Evolutionary conservation across 2,797 vertebrate species (phyloP).

Genomic region (Tenualosa thibaudeaui): DNA sequence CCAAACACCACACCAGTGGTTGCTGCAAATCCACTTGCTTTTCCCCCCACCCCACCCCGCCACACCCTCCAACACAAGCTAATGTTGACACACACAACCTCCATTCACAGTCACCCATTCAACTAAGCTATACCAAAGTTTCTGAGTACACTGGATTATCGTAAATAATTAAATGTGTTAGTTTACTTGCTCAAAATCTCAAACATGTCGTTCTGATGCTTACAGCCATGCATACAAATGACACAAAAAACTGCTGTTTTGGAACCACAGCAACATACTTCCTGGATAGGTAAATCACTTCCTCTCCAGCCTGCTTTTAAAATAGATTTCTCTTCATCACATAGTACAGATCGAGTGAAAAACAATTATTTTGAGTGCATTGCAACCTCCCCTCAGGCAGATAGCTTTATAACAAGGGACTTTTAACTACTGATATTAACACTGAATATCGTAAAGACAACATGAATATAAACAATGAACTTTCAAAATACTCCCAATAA

Average conservation of each 20-base stretch:
- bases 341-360: not conserved
- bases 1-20: not conserved
- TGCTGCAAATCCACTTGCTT: not conserved
- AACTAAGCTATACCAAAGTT: not conserved
- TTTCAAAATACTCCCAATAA: not conserved
- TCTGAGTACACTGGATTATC: not conserved
- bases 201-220: not conserved
- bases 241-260: not conserved
- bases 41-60: not conserved
- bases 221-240: not conserved
- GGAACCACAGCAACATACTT: not conserved
- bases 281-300: slow-evolving; percentile 22
- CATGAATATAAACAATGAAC: not conserved
- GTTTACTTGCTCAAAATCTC: not conserved
- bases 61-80: not conserved
- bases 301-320: not conserved
- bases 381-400: not conserved
- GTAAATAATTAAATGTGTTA: not conserved
- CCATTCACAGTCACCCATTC: not conserved
- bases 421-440: not conserved
- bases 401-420: not conserved
- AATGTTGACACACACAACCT: not conserved
- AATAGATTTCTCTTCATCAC: not conserved
- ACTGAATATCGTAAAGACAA: not conserved
- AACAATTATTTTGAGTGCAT: not conserved